Evolutionary conservation across 2,888 invertebrate species (phyloP).

Genomic region (Archips xylosteana): DNA sequence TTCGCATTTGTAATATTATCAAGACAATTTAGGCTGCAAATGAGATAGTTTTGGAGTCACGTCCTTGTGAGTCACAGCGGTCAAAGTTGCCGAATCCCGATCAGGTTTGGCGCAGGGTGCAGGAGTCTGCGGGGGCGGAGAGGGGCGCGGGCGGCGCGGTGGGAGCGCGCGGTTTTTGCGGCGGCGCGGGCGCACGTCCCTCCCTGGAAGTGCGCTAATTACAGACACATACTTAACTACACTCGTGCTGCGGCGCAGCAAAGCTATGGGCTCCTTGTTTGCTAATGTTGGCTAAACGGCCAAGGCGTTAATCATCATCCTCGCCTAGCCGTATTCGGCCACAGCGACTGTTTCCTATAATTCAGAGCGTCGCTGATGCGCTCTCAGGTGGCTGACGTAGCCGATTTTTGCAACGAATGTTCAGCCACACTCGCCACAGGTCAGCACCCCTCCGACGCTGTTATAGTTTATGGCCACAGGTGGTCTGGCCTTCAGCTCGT

Average conservation of each 20-base stretch:
- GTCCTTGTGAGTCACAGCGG: not conserved
- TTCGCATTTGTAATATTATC: no score
- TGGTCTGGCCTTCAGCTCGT: no score
- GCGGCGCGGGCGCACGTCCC: conserved; percentile 22
- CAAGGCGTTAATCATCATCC: not conserved
- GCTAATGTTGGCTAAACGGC: not conserved
- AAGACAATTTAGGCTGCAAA: not conserved
- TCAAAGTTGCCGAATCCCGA: conserved; percentile 4
- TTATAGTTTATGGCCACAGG: no score
- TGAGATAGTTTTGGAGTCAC: not conserved
- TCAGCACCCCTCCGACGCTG: no score
- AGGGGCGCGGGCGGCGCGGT: conserved; percentile 29
- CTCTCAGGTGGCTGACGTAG: no score
- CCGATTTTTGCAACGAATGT: no score
- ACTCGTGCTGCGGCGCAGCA: conserved; percentile 30
- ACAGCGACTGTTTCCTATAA: no score
- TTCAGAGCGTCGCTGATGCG: no score
- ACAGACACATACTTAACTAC: conserved; percentile 55
- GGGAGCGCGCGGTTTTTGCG: conserved; percentile 50
- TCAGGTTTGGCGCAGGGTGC: not conserved
- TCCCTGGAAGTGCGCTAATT: conserved; percentile 52
- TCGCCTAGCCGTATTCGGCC: no score
- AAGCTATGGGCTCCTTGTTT: conserved; percentile 3
- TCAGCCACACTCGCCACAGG: no score
- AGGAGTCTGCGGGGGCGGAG: conserved; percentile 1